Base-by-base conservation (phyloP, 2,113 vertebrate species). In the Phyllopteryx taeniolatus region DNA sequence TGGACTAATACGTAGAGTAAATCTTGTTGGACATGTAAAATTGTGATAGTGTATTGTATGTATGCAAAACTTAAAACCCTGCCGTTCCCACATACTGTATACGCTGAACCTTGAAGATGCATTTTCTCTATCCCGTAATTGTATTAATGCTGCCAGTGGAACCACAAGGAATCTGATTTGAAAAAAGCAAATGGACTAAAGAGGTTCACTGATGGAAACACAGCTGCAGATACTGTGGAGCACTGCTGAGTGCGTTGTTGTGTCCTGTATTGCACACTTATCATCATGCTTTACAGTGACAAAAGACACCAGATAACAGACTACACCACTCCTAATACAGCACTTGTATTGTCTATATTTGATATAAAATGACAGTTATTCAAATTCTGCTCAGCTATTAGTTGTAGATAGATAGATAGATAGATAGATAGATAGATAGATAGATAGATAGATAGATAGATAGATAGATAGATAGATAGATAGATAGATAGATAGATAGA, bases 161-260 rank as follows among this genome's bases (percentile, higher is more conserved):
- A 68, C 57, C 57, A 2, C 57, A 76, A 79, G 2, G 68, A 79
- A 89, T 85, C 71, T 53, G 39, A 90, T 86, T 84, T 76, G 78
- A 72, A 71, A 81, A 69, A 56, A 85, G 85, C 79, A 86, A 88
- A 81, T 86, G 59, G 54, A 83, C 43, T 69, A 73, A 15, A 76
- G 71, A 81, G 74, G 73, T 57, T 42, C 71, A 68, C 54, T 62
- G 70, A 31, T 46, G 43, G 39, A 15, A 43, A 49, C 22, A 77
- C 43, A 31, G 0, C 12, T 56, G 59, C 51, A n/a, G 12, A 54
- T n/a, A 54, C 53, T 11, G 20, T 9, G 9, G 53, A n/a, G 20
- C 53, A 56, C 20, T 22, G 53, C 20, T n/a, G 53, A 54, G 20
- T 10, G 20, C 5, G 8, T 51, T 56, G 53, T 56, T 56, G 8